These are phyloP conservation scores for Colletes latitarsis DNA, from an alignment of 1,140 invertebrate genomes.

Conservation along the genomic window DNA sequence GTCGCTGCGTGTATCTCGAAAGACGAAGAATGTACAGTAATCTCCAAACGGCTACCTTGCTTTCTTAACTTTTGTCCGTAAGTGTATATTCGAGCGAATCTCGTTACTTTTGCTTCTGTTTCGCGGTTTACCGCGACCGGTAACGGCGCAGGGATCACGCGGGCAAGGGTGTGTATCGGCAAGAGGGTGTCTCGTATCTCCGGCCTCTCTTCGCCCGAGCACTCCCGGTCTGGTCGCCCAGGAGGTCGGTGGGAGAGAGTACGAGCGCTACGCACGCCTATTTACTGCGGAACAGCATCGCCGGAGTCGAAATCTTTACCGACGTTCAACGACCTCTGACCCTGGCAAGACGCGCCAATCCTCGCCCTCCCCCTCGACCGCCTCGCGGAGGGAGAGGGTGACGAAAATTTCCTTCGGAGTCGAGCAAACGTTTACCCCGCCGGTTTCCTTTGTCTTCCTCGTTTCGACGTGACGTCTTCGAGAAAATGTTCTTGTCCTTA, in stretches of 20 bases:
- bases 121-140: conserved; percentile 34
- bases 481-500: not conserved
- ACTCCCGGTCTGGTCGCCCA: conserved; percentile 18
- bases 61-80: too few relatives aligned
- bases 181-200: conserved; percentile 54
- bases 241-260: conserved; percentile 16
- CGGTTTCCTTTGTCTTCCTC: conserved; percentile 36
- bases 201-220: conserved; percentile 34
- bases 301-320: conserved; percentile 76
- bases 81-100: too few relatives aligned
- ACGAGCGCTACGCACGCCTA: conserved; percentile 48
- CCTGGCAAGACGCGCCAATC: conserved; percentile 59
- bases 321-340: conserved; percentile 78
- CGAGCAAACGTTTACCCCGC: conserved; percentile 36
- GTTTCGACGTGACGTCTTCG: not conserved
- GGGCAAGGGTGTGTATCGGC: conserved; percentile 42
- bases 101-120: conserved; percentile 8
- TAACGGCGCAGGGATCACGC: conserved; percentile 56
- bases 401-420: conserved; percentile 55
- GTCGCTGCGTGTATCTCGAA: too few relatives aligned
- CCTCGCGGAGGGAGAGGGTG: not conserved
- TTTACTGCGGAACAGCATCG: conserved; percentile 71
- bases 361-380: not conserved
- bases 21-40: too few relatives aligned
- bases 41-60: too few relatives aligned